Conservation (phyloP, 2,888 invertebrate species). For the Athalia cordata region DNA sequence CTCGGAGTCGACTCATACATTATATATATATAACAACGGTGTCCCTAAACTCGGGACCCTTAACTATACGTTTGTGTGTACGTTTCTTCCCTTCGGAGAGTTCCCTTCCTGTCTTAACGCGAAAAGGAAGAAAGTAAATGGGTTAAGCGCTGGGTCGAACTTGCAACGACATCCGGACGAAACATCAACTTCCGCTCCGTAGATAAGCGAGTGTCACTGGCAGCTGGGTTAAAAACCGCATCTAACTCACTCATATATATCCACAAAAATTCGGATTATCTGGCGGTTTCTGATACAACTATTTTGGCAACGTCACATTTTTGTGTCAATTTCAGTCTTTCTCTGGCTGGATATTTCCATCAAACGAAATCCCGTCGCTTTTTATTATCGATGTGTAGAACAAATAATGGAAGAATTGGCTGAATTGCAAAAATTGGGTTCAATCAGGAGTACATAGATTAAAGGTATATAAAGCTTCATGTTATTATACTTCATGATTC, state of each 20-base stretch:
- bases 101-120: constrained; percentile 3
- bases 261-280: background rate
- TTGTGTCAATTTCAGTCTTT: background rate
- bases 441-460: too few species aligned
- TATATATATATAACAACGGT: background rate
- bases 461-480: too few species aligned
- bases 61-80: background rate
- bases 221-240: background rate
- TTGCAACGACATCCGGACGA: constrained; percentile 26
- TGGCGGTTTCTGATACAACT: background rate
- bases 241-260: background rate
- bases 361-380: background rate
- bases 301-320: constrained; percentile 1
- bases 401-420: background rate
- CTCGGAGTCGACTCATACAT: background rate
- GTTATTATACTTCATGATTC: background rate
- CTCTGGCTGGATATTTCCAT: background rate
- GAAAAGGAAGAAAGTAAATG: constrained; percentile 16
- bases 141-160: constrained; percentile 10
- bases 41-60: too few species aligned
- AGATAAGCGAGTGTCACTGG: constrained; percentile 31
- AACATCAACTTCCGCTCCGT: constrained; percentile 23
- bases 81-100: background rate
- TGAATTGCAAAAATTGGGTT: background rate
- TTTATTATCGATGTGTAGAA: background rate